Evolutionary conservation across 35 echinoderm and acorn worm genomes (phyloP).

Genomic region (Apostichopus japonicus): DNA sequence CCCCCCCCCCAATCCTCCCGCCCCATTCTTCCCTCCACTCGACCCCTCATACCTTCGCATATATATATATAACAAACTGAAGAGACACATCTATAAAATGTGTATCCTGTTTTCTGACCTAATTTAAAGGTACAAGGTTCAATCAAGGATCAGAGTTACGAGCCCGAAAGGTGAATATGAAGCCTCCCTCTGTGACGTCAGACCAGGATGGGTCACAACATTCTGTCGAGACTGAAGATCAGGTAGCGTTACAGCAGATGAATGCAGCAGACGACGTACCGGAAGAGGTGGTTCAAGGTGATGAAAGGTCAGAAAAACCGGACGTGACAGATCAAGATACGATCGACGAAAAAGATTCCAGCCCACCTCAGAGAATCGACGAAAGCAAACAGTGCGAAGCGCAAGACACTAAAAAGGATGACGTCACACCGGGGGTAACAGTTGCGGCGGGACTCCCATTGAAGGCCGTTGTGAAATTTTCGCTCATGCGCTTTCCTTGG

Average conservation of each 20-base stretch:
- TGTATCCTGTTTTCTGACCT: not conserved
- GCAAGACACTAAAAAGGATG: not conserved
- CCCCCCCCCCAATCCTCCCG: too few species aligned
- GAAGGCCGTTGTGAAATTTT: not conserved
- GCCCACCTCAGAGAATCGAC: not conserved
- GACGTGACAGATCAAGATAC: not conserved
- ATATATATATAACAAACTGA: too few species aligned
- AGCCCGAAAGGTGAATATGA: not conserved
- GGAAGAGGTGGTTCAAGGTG: not conserved
- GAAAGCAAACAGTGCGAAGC: not conserved
- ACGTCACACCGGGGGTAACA: not conserved
- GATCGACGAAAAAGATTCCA: not conserved
- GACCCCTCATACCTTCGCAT: too few species aligned
- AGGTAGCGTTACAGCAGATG: not conserved
- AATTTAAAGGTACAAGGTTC: not conserved
- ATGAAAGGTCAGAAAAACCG: not conserved
- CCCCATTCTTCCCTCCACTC: too few species aligned
- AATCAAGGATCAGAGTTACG: not conserved
- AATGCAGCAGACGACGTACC: not conserved
- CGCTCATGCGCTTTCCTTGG: not conserved
- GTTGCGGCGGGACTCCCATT: not conserved
- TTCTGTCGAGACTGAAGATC: not conserved
- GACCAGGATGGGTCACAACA: not conserved
- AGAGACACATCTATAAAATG: too few species aligned
- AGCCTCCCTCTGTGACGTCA: slow-evolving; percentile 24